Conservation (phyloP, 2,888 invertebrate genomes). For the Sinopyrophorus schimmeli region DNA sequence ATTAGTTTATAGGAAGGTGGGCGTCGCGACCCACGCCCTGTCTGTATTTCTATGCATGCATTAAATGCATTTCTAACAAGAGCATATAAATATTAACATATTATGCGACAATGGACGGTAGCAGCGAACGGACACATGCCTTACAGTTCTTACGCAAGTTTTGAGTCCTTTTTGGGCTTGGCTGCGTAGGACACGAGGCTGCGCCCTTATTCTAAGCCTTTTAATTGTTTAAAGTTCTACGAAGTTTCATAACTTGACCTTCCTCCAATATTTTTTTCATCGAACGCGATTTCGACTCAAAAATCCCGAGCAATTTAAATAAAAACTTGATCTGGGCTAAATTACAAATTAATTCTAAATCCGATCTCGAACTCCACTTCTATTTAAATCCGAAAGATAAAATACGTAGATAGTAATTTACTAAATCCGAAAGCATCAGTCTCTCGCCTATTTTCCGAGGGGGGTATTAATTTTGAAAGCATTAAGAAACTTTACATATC, state of each 20-base stretch:
- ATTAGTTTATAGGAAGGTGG: slow-evolving; percentile 10
- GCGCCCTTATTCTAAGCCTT: slow-evolving; percentile 25
- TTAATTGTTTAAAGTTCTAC: slow-evolving; percentile 21
- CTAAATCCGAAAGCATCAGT: no score
- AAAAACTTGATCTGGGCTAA: no score
- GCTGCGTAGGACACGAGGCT: slow-evolving; percentile 21
- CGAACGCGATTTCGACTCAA: no score
- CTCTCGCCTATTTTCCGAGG: no score
- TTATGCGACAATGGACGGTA: slow-evolving; percentile 21
- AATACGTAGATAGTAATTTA: no score
- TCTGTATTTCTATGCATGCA: slow-evolving; percentile 18
- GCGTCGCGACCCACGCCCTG: slow-evolving; percentile 18
- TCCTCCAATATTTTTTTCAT: no score
- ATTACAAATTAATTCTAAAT: no score
- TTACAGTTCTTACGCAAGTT: slow-evolving; percentile 17
- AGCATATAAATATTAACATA: slow-evolving; percentile 25
- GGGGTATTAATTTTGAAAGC: no score
- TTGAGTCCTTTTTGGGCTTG: slow-evolving; percentile 9
- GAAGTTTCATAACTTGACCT: slow-evolving; percentile 18
- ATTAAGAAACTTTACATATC: no score
- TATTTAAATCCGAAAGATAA: no score
- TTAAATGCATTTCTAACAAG: slow-evolving; percentile 12
- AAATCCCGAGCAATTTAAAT: no score
- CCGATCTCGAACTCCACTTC: no score
- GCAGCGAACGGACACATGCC: slow-evolving; percentile 2